These are phyloP conservation scores for Trachymyrmex cornetzi DNA, from an alignment of 1,140 invertebrate genomes.

Conservation along the genomic window DNA sequence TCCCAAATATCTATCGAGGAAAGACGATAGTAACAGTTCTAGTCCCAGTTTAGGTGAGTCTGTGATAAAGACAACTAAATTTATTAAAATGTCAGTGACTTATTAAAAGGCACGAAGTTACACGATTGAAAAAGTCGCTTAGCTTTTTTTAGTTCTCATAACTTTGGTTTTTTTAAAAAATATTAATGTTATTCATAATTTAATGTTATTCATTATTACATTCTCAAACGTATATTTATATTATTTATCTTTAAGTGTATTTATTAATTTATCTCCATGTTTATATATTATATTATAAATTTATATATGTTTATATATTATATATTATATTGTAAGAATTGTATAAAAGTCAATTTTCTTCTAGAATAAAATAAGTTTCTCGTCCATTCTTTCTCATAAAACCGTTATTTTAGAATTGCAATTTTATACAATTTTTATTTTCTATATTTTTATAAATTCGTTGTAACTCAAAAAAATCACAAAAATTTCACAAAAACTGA, in stretches of 20 bases:
- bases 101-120: not conserved
- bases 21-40: slow-evolving; percentile 75
- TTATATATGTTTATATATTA: not conserved
- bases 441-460: not conserved
- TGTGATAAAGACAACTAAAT: not conserved
- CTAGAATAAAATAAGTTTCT: not conserved
- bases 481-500: not conserved
- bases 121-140: not conserved
- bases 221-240: not conserved
- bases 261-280: not conserved
- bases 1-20: slow-evolving; percentile 76
- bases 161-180: not conserved
- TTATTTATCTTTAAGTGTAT: not conserved
- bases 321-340: not conserved
- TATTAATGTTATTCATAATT: not conserved
- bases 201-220: not conserved
- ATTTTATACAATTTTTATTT: slow-evolving; percentile 3
- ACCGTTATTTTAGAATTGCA: not conserved
- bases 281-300: slow-evolving; percentile 1
- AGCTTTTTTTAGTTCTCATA: not conserved
- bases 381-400: not conserved
- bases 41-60: slow-evolving; percentile 78
- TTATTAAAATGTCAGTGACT: not conserved
- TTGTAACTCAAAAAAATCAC: not conserved
- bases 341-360: not conserved